phyloP scores from a whole-genome alignment of 2,888 invertebrate genomes.

The Cephus nigrinus region DNA sequence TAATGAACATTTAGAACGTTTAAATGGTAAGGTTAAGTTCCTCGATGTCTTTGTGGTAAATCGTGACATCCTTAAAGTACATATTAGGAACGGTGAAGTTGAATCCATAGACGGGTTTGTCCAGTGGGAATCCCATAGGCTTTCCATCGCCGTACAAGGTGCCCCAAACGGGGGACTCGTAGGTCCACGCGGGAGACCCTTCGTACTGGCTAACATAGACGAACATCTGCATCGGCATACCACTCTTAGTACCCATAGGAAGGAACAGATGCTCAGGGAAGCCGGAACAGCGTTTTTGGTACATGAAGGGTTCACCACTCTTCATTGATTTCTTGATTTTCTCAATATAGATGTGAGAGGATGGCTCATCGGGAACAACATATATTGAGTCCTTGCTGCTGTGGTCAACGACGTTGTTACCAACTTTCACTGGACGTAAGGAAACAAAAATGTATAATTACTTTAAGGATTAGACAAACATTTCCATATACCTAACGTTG shows the following conservation, averaged over 20 bases:
- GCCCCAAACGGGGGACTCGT: conserved; percentile 62
- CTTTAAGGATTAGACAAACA: background rate
- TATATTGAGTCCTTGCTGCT: conserved; percentile 76
- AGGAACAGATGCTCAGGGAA: conserved; percentile 79
- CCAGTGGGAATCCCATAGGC: conserved; percentile 81
- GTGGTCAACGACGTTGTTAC: conserved; percentile 76
- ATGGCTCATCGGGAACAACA: conserved; percentile 70
- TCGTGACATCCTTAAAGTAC: conserved; percentile 73
- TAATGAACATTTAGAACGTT: background rate
- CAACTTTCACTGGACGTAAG: conserved; percentile 68
- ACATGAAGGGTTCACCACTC: conserved; percentile 68
- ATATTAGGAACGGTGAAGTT: conserved; percentile 77
- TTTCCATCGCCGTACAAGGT: conserved; percentile 70
- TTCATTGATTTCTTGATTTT: conserved; percentile 55
- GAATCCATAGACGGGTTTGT: conserved; percentile 70
- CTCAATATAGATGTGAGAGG: conserved; percentile 49
- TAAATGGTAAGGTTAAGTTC: conserved; percentile 50
- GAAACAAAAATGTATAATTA: conserved; percentile 19
- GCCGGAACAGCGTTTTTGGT: conserved; percentile 68
- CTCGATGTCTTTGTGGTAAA: conserved; percentile 73
- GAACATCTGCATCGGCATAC: conserved; percentile 75
- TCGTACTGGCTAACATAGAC: conserved; percentile 72
- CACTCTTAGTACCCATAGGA: conserved; percentile 77
- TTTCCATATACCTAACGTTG: too few species aligned
- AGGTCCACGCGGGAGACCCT: conserved; percentile 64